Conservation (phyloP, 2,113 vertebrate species). For the Nothocercus julius region DNA sequence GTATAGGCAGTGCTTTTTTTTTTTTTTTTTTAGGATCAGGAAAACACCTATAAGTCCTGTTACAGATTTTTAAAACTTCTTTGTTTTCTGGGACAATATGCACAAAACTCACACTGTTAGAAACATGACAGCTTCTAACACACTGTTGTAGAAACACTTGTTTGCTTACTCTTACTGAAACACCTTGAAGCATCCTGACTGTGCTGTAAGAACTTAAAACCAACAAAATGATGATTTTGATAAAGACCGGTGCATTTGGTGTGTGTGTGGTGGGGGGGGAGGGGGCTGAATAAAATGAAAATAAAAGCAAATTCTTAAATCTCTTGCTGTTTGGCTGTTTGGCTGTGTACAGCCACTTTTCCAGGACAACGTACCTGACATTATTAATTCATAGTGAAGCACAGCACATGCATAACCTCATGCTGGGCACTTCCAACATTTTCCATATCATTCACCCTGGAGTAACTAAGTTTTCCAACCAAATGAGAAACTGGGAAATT, state of each 20-base stretch:
- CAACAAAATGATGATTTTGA: neutral
- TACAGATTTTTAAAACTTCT: constrained; percentile 33
- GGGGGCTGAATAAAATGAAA: neutral
- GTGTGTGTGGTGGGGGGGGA: neutral
- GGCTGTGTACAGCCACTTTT: neutral
- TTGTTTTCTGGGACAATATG: neutral
- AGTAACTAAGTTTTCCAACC: neutral
- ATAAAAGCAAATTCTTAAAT: neutral
- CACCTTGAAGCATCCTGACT: neutral
- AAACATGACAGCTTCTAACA: neutral
- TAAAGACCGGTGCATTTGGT: neutral
- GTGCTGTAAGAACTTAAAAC: neutral
- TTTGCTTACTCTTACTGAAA: neutral
- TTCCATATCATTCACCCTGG: neutral
- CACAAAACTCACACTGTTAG: neutral
- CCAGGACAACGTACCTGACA: constrained; percentile 34
- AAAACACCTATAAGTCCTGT: constrained; percentile 42
- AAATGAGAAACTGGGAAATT: neutral
- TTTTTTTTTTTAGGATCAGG: constrained; percentile 54
- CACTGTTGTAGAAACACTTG: neutral
- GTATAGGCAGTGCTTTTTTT: constrained; percentile 30
- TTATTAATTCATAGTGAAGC: constrained; percentile 28
- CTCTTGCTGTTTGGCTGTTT: neutral
- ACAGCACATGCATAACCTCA: constrained; percentile 13
- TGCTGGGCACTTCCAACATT: neutral